A percentile compares a stretch with the other conserved stretches of the same genome.
Conservation (phyloP, 1,140 invertebrate species). For the Lordiphosa collinella region DNA sequence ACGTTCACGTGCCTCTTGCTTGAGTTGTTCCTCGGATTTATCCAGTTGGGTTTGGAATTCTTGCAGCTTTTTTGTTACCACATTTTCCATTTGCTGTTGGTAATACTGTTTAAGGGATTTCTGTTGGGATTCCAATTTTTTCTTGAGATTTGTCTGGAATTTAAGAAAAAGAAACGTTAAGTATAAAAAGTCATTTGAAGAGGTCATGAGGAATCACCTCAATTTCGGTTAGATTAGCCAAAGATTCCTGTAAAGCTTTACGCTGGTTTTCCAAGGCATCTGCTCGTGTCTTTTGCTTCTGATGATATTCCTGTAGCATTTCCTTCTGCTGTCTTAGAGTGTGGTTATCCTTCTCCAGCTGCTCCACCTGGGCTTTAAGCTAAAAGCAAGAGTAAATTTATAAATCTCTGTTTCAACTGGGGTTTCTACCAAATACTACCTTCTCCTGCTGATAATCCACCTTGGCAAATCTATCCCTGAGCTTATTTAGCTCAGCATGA, state of each 20-base stretch:
- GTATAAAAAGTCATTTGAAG: neutral
- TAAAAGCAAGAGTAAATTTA: constrained; percentile 10
- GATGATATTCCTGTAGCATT: constrained; percentile 71
- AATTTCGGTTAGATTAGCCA: constrained; percentile 62
- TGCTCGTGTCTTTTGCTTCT: constrained; percentile 65
- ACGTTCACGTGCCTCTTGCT: constrained; percentile 83
- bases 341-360: constrained; percentile 59
- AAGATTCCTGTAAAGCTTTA: constrained; percentile 63
- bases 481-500: constrained; percentile 60
- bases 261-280: constrained; percentile 60
- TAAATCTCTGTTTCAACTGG: no score
- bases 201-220: constrained; percentile 35
- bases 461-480: constrained; percentile 66
- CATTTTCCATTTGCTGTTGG: constrained; percentile 88
- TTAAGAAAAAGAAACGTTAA: neutral
- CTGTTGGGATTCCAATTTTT: constrained; percentile 84
- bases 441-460: constrained; percentile 69
- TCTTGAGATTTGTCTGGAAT: constrained; percentile 68
- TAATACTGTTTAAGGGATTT: constrained; percentile 86
- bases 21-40: constrained; percentile 83
- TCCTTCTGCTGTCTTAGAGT: constrained; percentile 65
- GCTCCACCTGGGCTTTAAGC: constrained; percentile 51
- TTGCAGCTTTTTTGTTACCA: constrained; percentile 86
- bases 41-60: constrained; percentile 90
- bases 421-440: no score